Evolutionary conservation across 23 tunicate species (phyloP).

Genomic region (Pegea sp.): DNA sequence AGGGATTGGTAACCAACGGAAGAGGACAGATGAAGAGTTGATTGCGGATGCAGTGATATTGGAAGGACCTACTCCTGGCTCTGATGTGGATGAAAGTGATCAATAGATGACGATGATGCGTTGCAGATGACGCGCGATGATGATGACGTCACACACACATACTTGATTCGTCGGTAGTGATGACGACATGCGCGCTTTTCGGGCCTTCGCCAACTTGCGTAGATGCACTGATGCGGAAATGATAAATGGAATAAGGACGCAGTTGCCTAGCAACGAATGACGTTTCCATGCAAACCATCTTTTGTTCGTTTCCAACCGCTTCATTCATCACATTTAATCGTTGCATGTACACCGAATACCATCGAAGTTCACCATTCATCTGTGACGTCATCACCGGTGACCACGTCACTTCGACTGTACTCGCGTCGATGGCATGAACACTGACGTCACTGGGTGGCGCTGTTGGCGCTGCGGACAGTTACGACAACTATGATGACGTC

Average conservation of each 20-base stretch:
- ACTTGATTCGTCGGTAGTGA: conserved; percentile 32
- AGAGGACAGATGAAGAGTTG: conserved; percentile 30
- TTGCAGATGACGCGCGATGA: background rate
- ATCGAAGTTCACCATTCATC: conserved; percentile 31
- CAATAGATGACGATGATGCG: background rate
- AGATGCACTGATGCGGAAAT: conserved; percentile 40
- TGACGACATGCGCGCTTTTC: conserved; percentile 11
- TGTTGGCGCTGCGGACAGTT: conserved; percentile 78
- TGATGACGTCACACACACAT: conserved; percentile 4
- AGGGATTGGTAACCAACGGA: conserved; percentile 37
- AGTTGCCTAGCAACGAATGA: conserved; percentile 8
- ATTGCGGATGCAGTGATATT: conserved; percentile 15
- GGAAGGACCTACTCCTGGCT: conserved; percentile 40
- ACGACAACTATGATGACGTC: too few relatives aligned
- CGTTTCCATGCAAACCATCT: background rate
- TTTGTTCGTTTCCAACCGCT: background rate
- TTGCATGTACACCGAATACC: conserved; percentile 22
- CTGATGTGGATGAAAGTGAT: conserved; percentile 5
- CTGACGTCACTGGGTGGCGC: conserved; percentile 58
- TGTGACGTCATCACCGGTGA: conserved; percentile 11
- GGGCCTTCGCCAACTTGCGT: conserved; percentile 87
- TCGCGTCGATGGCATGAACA: conserved; percentile 12
- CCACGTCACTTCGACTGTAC: conserved; percentile 31
- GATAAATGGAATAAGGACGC: conserved; percentile 31
- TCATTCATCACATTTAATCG: background rate